Evolutionary conservation across 2,113 vertebrate species (phyloP), one percentile per base, ranked within the genome.

Genomic region (Nothoprocta perdicaria): DNA sequence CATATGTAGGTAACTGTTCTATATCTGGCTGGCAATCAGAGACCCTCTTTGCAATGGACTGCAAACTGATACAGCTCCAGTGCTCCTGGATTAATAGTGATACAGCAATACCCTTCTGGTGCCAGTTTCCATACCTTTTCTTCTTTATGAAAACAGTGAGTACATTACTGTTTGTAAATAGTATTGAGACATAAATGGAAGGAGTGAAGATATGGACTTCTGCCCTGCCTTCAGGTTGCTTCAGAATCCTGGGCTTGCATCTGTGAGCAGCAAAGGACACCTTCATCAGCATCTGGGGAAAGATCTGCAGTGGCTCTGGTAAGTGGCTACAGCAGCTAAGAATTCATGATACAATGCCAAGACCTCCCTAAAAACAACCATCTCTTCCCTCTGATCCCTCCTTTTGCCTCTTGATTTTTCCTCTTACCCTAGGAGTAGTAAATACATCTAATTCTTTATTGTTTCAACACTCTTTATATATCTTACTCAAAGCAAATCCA

Each of bases 141-240:
- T 17, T 84, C 52, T 38, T 2, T 78, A 31, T 53, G 40, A 72
- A 84, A 84, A 57, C 21, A 74, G 7, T 8, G 15, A 76, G 10
- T 45, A 60, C 80, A 77, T 58, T 43, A 40, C 4, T 80, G 89
- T 46, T 60, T 65, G 31, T 29, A 86, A 77, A 31, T 8, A 46
- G 27, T 27, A 55, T 33, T 24, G 46, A 55, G 50, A 57, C 31
- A 84, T 62, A 79, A 84, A 7, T 5, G 35, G 50, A 29, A 48
- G 17, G n/a, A 48, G 7, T 27, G 15, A 73, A 62, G 6, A 31
- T 8, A 68, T 0, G 0, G 43, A 68, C 45, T 85, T 82, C 19
- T 69, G 6, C 4, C 13, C 5, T 57, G 11, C 9, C 10, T 88
- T 24, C 35, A 23, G 9, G 11, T 22, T 66, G 41, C 8, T 93